A percentile compares a stretch with the other conserved stretches of the same genome.
phyloP scores from a whole-genome alignment of 2,888 invertebrate genomes.

The Phymatocera aterrima region DNA sequence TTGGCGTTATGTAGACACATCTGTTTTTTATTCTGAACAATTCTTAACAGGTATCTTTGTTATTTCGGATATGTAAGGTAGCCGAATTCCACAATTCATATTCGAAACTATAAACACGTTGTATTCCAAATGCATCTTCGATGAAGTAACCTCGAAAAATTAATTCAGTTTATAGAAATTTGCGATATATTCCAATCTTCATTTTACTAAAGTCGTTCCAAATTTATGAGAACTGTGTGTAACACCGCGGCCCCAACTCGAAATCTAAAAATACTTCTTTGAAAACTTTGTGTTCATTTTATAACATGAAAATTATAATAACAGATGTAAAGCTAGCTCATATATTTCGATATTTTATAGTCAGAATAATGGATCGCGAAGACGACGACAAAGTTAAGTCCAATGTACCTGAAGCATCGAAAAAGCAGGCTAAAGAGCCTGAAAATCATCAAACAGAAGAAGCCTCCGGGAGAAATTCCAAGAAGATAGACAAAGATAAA shows the following conservation, averaged over 20 bases:
- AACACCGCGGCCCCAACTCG: neutral
- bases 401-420: neutral
- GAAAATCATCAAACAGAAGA: neutral
- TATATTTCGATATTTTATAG: neutral
- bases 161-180: neutral
- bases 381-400: neutral
- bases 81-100: no score
- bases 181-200: neutral
- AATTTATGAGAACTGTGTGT: neutral
- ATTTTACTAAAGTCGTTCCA: neutral
- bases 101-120: neutral
- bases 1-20: no score
- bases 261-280: neutral
- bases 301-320: neutral
- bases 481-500: neutral
- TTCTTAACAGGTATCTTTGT: neutral
- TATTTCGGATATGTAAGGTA: neutral
- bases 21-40: no score
- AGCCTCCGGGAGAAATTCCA: neutral
- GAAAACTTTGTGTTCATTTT: neutral
- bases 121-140: neutral
- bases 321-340: neutral
- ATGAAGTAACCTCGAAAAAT: neutral
- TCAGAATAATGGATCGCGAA: conserved; percentile 6
- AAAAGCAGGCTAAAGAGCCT: neutral